These are phyloP conservation scores for Indicator maculatus DNA, from an alignment of 2,113 vertebrate genomes.

Conservation along the genomic window DNA sequence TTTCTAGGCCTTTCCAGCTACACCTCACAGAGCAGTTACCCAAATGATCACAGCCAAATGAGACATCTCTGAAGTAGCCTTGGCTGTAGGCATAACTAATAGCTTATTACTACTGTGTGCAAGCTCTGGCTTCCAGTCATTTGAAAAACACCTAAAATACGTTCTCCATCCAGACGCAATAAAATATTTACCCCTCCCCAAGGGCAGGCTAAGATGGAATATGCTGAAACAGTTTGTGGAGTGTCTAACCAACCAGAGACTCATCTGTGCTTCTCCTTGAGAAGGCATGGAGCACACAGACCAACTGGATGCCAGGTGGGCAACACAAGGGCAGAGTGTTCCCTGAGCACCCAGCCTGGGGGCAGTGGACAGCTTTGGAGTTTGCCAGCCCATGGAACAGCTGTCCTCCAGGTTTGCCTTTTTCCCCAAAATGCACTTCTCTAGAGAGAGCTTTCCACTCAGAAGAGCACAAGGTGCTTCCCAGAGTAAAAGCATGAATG, in stretches of 20 bases:
- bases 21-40: background rate
- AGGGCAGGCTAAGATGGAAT: background rate
- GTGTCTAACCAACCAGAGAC: background rate
- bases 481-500: background rate
- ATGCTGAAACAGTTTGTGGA: accelerated
- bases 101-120: background rate
- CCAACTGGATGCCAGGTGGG: background rate
- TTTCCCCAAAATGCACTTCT: background rate
- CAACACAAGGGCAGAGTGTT: background rate
- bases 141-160: background rate
- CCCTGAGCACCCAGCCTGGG: accelerated
- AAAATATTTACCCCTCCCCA: background rate
- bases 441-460: background rate
- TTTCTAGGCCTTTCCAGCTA: background rate
- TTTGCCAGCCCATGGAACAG: background rate
- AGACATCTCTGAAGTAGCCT: background rate
- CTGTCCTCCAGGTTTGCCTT: background rate
- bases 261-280: background rate
- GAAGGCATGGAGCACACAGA: background rate
- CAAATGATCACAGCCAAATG: background rate
- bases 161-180: background rate
- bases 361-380: background rate
- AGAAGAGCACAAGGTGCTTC: background rate
- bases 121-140: background rate
- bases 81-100: background rate